A percentile compares a stretch with the other conserved stretches of the same genome.
Conservation (phyloP, 2,888 invertebrate species). For the Cordylochernes scorpioides region DNA sequence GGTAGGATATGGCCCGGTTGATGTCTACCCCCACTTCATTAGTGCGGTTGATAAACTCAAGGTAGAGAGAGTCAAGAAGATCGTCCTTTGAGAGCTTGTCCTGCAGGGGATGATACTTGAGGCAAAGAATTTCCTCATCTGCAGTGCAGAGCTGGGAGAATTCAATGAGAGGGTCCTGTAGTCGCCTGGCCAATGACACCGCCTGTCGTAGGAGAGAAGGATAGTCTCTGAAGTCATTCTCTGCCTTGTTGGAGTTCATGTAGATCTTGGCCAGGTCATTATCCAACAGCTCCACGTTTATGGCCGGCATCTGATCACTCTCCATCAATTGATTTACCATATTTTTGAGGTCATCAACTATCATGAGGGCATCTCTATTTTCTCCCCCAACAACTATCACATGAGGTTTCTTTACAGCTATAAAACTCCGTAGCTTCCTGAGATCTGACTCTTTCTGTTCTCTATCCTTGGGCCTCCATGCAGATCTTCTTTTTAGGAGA, state of each 20-base stretch:
- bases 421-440: conserved; percentile 43
- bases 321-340: conserved; percentile 44
- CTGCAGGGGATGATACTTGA: conserved; percentile 61
- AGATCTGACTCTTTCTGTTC: not conserved
- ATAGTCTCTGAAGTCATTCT: conserved; percentile 68
- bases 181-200: conserved; percentile 60
- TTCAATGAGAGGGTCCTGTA: conserved; percentile 87
- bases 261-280: conserved; percentile 76
- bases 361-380: conserved; percentile 44
- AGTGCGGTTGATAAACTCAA: conserved; percentile 71
- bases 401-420: conserved; percentile 70
- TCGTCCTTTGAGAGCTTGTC: conserved; percentile 43
- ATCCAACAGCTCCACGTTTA: conserved; percentile 67
- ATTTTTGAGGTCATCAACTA: conserved; percentile 46
- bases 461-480: conserved; percentile 35
- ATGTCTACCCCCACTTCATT: conserved; percentile 97
- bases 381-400: conserved; percentile 72
- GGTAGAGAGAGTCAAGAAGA: conserved; percentile 48
- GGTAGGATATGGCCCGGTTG: conserved; percentile 65
- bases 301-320: conserved; percentile 50
- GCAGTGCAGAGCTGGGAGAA: conserved; percentile 81
- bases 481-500: conserved; percentile 50
- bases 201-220: conserved; percentile 71
- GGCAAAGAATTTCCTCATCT: conserved; percentile 83
- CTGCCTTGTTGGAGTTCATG: conserved; percentile 61